These are phyloP conservation scores for Drosophila littoralis DNA, from an alignment of 1,140 invertebrate genomes.

Conservation along the genomic window DNA sequence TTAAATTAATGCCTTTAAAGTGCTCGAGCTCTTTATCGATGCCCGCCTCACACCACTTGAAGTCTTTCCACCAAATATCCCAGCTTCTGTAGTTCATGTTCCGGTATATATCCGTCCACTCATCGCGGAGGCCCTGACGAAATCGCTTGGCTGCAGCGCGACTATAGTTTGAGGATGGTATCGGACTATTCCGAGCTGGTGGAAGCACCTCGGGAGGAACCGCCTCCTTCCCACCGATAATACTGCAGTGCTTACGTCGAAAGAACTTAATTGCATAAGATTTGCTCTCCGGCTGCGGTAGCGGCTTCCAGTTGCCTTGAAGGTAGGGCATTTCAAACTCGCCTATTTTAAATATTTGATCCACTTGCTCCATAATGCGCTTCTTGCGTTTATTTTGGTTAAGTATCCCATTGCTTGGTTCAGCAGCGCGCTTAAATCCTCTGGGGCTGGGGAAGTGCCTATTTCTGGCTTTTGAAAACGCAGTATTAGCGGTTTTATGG, in stretches of 20 bases:
- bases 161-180: background rate
- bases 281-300: conserved; percentile 21
- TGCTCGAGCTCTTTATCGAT: conserved; percentile 34
- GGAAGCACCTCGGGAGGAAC: background rate
- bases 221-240: background rate
- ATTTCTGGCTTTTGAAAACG: too few species aligned
- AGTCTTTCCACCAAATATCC: conserved; percentile 54
- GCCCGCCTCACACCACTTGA: conserved; percentile 27
- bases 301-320: rapidly evolving
- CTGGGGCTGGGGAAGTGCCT: background rate
- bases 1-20: conserved; percentile 31
- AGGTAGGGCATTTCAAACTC: conserved; percentile 26
- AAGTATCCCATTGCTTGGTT: too few species aligned
- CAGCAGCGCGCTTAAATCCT: background rate
- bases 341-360: conserved; percentile 25
- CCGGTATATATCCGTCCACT: conserved; percentile 29
- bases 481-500: background rate
- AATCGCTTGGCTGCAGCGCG: background rate
- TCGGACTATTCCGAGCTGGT: background rate
- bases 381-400: background rate
- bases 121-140: conserved; percentile 4
- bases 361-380: background rate
- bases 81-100: conserved; percentile 32
- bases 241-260: conserved; percentile 4
- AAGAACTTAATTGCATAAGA: conserved; percentile 30